A percentile compares a stretch with the other conserved stretches of the same genome.
Conservation (phyloP, 2,113 vertebrate genomes). For the Myiagra hebetior region DNA sequence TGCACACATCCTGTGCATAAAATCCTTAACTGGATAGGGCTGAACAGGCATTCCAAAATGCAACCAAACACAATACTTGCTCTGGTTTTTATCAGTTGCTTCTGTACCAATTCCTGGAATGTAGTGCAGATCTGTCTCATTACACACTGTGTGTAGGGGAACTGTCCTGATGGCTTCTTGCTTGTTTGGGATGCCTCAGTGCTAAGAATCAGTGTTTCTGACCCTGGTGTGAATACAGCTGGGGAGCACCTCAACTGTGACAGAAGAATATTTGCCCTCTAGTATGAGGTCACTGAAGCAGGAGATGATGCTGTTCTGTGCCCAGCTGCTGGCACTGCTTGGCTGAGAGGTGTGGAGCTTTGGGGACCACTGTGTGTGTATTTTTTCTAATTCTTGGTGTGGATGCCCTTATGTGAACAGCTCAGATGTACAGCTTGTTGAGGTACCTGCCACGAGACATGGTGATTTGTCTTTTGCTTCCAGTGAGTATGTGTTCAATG, state of each 20-base stretch:
- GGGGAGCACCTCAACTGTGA: background rate
- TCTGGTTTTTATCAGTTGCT: background rate
- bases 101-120: background rate
- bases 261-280: background rate
- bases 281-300: background rate
- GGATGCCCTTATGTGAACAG: background rate
- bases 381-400: background rate
- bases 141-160: background rate
- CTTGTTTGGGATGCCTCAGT: background rate
- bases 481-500: background rate
- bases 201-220: background rate
- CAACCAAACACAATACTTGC: background rate
- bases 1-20: background rate
- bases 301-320: background rate
- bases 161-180: background rate
- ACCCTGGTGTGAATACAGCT: background rate
- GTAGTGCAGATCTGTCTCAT: background rate
- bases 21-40: background rate
- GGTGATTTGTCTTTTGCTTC: background rate
- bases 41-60: background rate
- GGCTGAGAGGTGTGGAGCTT: background rate
- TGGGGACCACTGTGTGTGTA: rapidly evolving
- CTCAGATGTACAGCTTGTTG: background rate
- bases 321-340: background rate
- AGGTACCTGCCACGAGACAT: rapidly evolving